phyloP scores from a whole-genome alignment of 2,888 invertebrate genomes.

The Xanthorhoe designata region DNA sequence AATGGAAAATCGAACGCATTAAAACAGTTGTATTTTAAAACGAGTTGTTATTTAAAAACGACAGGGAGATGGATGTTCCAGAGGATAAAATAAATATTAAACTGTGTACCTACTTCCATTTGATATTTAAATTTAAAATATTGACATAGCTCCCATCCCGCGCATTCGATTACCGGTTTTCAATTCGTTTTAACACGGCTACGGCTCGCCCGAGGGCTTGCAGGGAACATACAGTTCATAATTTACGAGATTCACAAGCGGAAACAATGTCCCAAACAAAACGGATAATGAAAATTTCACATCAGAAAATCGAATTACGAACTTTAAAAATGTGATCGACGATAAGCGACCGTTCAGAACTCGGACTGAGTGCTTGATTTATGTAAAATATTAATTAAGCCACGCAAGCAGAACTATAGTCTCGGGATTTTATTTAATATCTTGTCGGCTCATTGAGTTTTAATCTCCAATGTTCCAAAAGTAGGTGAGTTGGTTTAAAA shows the following conservation, averaged over 20 bases:
- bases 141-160: constrained; percentile 79
- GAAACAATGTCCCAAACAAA: constrained; percentile 79
- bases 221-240: constrained; percentile 77
- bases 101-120: constrained; percentile 63
- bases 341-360: constrained; percentile 47
- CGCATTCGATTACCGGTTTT: constrained; percentile 84
- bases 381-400: constrained; percentile 52
- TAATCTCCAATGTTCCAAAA: constrained; percentile 80
- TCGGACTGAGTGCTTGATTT: constrained; percentile 32
- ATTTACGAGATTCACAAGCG: constrained; percentile 78
- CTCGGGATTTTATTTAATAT: constrained; percentile 66
- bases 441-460: constrained; percentile 77
- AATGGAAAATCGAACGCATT: constrained; percentile 25
- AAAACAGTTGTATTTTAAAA: constrained; percentile 36
- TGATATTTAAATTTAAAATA: constrained; percentile 83
- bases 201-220: constrained; percentile 73
- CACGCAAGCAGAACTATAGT: constrained; percentile 57
- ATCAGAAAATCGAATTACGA: constrained; percentile 74
- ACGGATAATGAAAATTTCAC: constrained; percentile 80
- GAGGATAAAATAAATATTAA: constrained; percentile 72
- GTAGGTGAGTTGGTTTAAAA: constrained; percentile 80
- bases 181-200: constrained; percentile 80
- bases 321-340: constrained; percentile 65
- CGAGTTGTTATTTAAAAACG: constrained; percentile 56
- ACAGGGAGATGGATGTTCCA: constrained; percentile 64